Percentiles rank a stretch among this genome's conserved stretches.
Evolutionary conservation across 2,888 invertebrate genomes (phyloP).

Genomic region (Rhabditoides inermis): DNA sequence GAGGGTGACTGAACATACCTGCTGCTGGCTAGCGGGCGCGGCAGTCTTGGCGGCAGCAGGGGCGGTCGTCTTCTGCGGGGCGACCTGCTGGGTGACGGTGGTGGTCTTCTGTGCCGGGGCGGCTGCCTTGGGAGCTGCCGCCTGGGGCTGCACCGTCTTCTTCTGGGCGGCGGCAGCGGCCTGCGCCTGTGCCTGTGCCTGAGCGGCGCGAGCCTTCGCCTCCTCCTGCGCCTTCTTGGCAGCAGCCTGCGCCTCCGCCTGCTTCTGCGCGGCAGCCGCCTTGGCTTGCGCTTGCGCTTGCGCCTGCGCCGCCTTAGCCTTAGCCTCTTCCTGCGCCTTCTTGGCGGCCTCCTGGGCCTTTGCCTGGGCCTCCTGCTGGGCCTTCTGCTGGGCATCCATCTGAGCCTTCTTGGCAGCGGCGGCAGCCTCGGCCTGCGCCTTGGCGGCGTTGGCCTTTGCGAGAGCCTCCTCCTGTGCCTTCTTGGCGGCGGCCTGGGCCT

Average conservation of each 20-base stretch:
- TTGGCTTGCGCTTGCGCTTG: slow-evolving; percentile 10
- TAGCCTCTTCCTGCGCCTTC: no score
- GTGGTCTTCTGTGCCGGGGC: background rate
- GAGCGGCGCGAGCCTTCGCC: slow-evolving; percentile 5
- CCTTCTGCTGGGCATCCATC: slow-evolving; percentile 17
- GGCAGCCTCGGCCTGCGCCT: slow-evolving; percentile 29
- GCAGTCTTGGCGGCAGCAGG: no score
- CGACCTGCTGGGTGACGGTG: background rate
- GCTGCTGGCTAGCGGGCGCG: no score
- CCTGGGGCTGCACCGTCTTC: slow-evolving; percentile 2
- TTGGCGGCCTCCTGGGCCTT: no score
- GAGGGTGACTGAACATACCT: no score
- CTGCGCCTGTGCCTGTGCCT: slow-evolving; percentile 9
- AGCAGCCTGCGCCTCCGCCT: slow-evolving; percentile 6
- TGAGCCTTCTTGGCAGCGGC: slow-evolving; percentile 31
- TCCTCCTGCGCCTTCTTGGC: slow-evolving; percentile 7
- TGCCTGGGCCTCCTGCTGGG: slow-evolving; percentile 14
- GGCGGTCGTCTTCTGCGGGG: no score
- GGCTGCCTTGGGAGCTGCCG: slow-evolving; percentile 1
- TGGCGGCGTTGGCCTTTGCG: slow-evolving; percentile 12
- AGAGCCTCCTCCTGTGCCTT: slow-evolving; percentile 16
- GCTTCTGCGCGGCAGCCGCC: background rate
- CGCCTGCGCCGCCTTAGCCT: slow-evolving; percentile 10
- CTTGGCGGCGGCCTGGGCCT: slow-evolving; percentile 9
- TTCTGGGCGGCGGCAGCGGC: slow-evolving; percentile 2